Conservation (phyloP, 2,888 invertebrate species). For the Lithophane semibrunnea region DNA sequence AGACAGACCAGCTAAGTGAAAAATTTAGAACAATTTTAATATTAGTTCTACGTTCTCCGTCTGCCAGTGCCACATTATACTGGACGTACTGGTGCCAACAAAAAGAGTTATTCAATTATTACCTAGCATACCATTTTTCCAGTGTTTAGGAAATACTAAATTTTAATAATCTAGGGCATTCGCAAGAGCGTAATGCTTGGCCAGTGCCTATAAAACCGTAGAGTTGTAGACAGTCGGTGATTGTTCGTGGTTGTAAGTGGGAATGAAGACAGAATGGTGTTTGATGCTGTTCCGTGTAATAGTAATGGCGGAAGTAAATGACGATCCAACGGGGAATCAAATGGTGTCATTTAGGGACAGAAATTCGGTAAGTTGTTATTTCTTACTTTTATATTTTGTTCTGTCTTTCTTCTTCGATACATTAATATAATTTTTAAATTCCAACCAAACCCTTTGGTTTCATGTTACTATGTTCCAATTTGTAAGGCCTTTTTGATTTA, state of each 20-base stretch:
- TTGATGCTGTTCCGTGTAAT: slow-evolving; percentile 1
- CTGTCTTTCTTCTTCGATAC: not conserved
- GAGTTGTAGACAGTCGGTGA: not conserved
- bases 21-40: not conserved
- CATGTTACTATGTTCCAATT: not conserved
- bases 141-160: slow-evolving; percentile 16
- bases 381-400: not conserved
- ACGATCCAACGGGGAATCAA: slow-evolving; percentile 17
- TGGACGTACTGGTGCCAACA: slow-evolving; percentile 5
- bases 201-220: slow-evolving; percentile 25
- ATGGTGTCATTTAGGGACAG: slow-evolving; percentile 9
- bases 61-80: not conserved
- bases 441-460: not conserved
- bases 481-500: not conserved
- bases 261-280: slow-evolving; percentile 8
- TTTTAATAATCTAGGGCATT: slow-evolving; percentile 16
- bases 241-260: slow-evolving; percentile 2
- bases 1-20: too few relatives aligned
- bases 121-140: not conserved
- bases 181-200: slow-evolving; percentile 35
- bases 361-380: slow-evolving; percentile 5
- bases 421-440: not conserved
- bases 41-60: not conserved
- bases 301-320: not conserved
- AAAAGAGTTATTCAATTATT: slow-evolving; percentile 1